Evolutionary conservation across 1,140 invertebrate species (phyloP), one percentile per base, ranked within the genome.

Genomic region (Drosophila nikananu): DNA sequence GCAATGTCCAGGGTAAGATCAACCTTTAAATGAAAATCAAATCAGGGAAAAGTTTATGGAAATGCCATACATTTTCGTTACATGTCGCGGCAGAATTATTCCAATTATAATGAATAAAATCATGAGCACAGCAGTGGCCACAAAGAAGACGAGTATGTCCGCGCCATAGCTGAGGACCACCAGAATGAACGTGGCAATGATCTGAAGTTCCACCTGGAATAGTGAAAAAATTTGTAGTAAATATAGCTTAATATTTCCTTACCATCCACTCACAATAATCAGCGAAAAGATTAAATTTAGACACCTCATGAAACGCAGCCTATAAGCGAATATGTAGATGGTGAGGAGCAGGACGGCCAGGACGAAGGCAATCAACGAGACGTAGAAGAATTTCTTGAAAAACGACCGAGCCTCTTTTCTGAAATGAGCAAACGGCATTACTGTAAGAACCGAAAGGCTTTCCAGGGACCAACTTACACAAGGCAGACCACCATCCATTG

Each of bases 1-100:
- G 86, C 86, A 12, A 90, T 78, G 52, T 90, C 80, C 44, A 86
- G 44, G 3, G 86, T 90, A 5, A 90, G 64, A 57, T 91, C 86
- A 44, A 70, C 12, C 86, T 90, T 12, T 15, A 55, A 27, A 15
- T 21, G 23, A 12, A 27, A 17, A 23, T 8, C 21, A n/a, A 7
- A 27, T 21, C 6, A 5, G 2, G 15, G 4, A 15, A 10, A 32
- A 41, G 5, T 13, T n/a, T 5, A 15, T 13, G 0, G 7, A 1
- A 39, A 17, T 2, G 4, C 1, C 21, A 21, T 2, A 10, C 5
- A 15, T 13, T 21, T 10, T 23, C 23, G 2, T 17, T 61, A 25
- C 83, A 74, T 12, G 37, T 42, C 5, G 37, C 13, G 82, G 78
- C 25, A 86, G 42, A 39, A 52, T 1, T 3, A 49, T 7, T 6